Evolutionary conservation across 2,888 invertebrate species (phyloP).

Genomic region (Xylota sylvarum): DNA sequence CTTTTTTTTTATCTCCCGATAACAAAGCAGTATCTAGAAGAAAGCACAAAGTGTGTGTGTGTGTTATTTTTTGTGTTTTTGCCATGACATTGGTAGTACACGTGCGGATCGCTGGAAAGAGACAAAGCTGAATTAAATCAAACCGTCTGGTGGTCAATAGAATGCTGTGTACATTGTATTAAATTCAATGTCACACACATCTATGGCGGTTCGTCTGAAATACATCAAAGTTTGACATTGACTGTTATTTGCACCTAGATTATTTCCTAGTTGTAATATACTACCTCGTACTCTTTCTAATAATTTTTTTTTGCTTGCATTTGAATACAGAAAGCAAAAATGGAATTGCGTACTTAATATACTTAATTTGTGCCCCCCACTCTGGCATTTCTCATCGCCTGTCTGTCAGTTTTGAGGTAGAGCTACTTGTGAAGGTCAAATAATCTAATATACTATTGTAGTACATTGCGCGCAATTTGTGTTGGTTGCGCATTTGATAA

Average conservation of each 20-base stretch:
- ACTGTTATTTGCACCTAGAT: conserved; percentile 69
- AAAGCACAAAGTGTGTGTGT: conserved; percentile 47
- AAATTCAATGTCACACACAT: conserved; percentile 65
- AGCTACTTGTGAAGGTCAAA: conserved; percentile 67
- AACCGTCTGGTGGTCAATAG: conserved; percentile 69
- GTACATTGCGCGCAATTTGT: conserved; percentile 55
- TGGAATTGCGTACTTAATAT: conserved; percentile 50
- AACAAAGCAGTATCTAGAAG: conserved; percentile 24
- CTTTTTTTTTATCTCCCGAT: conserved; percentile 53
- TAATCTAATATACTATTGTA: conserved; percentile 8
- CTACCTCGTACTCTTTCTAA: neutral
- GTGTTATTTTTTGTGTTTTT: conserved; percentile 34
- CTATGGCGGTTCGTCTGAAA: conserved; percentile 35
- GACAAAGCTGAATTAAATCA: conserved; percentile 56
- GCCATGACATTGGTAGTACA: conserved; percentile 73
- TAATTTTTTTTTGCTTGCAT: conserved; percentile 17
- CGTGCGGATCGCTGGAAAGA: conserved; percentile 55
- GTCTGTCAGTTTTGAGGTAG: conserved; percentile 44
- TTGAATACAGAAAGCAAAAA: conserved; percentile 14
- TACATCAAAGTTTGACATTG: conserved; percentile 72
- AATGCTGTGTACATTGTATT: conserved; percentile 46
- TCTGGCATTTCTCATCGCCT: neutral
- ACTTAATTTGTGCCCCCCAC: conserved; percentile 13
- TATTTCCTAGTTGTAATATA: conserved; percentile 67
- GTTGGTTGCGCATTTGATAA: conserved; percentile 65